Conservation (phyloP, 2,797 vertebrate genomes). For the Fistularia commersonii region DNA sequence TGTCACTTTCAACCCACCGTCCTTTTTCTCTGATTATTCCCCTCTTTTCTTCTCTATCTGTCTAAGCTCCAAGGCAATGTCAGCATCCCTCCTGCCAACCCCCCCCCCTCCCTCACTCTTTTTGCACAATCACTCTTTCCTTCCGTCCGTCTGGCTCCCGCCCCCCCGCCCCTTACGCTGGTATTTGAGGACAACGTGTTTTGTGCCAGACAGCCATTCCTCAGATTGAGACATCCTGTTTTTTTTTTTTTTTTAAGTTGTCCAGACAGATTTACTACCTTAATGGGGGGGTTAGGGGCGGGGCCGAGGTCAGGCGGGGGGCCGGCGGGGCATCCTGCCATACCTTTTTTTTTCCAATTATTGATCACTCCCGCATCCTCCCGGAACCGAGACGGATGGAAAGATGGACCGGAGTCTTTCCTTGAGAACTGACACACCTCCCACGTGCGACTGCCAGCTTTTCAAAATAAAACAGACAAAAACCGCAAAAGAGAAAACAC, state of each 20-base stretch:
- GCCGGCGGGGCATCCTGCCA: slow-evolving; percentile 20
- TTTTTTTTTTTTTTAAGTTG: slow-evolving; percentile 73
- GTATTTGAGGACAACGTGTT: slow-evolving; percentile 43
- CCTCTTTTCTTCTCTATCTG: slow-evolving; percentile 38
- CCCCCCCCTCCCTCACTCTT: slow-evolving; percentile 24
- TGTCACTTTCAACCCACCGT: slow-evolving; percentile 49
- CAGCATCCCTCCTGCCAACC: slow-evolving; percentile 42
- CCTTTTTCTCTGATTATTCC: slow-evolving; percentile 20
- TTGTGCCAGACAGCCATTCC: slow-evolving; percentile 71
- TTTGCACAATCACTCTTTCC: slow-evolving; percentile 21
- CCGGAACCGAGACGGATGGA: slow-evolving; percentile 41
- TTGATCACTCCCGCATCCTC: slow-evolving; percentile 36
- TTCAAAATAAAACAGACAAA: slow-evolving; percentile 16
- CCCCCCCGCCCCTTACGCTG: slow-evolving; percentile 37
- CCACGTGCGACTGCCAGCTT: slow-evolving; percentile 39
- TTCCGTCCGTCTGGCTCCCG: slow-evolving; percentile 25
- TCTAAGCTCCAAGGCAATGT: slow-evolving; percentile 49
- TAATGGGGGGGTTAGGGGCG: slow-evolving; percentile 42
- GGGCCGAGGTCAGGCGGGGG: slow-evolving; percentile 1
- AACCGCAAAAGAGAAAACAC: slow-evolving; percentile 12
- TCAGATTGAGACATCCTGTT: slow-evolving; percentile 70
- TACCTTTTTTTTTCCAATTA: slow-evolving; percentile 56
- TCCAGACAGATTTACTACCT: slow-evolving; percentile 70
- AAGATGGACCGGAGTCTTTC: slow-evolving; percentile 48
- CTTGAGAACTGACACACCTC: slow-evolving; percentile 30